Evolutionary conservation across 1,140 invertebrate genomes (phyloP).

Genomic region (Gerris buenoi): DNA sequence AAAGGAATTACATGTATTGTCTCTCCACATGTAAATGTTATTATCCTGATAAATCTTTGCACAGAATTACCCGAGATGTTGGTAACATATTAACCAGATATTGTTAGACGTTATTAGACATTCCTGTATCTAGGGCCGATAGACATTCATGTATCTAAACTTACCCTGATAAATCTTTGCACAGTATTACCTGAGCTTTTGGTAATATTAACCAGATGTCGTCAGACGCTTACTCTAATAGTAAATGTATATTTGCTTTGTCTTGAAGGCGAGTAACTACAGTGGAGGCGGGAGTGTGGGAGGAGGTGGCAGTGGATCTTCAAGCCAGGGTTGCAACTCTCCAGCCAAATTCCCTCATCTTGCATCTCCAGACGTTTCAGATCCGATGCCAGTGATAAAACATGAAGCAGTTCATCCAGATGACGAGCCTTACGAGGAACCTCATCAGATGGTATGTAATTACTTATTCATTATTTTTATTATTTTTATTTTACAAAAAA

Average conservation of each 20-base stretch:
- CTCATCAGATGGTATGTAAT: slow-evolving; percentile 15
- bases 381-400: slow-evolving; percentile 15
- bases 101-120: too few species aligned
- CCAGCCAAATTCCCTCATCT: slow-evolving; percentile 16
- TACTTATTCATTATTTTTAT: neutral
- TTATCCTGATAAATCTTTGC: too few species aligned
- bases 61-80: too few species aligned
- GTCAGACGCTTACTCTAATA: too few species aligned
- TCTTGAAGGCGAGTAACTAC: neutral
- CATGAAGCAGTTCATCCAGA: slow-evolving; percentile 14
- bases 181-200: too few species aligned
- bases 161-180: too few species aligned
- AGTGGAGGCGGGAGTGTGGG: neutral
- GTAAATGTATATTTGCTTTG: neutral
- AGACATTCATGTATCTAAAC: too few species aligned
- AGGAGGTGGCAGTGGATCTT: neutral
- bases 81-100: too few species aligned
- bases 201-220: too few species aligned
- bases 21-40: too few species aligned
- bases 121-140: too few species aligned
- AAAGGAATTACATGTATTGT: too few species aligned
- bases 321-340: slow-evolving; percentile 4
- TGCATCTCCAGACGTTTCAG: slow-evolving; percentile 8
- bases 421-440: slow-evolving; percentile 15
- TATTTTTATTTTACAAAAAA: slow-evolving; percentile 3